Evolutionary conservation across 1,140 invertebrate species (phyloP), one percentile per base, ranked within the genome.

Genomic region (Cyclina sinensis): DNA sequence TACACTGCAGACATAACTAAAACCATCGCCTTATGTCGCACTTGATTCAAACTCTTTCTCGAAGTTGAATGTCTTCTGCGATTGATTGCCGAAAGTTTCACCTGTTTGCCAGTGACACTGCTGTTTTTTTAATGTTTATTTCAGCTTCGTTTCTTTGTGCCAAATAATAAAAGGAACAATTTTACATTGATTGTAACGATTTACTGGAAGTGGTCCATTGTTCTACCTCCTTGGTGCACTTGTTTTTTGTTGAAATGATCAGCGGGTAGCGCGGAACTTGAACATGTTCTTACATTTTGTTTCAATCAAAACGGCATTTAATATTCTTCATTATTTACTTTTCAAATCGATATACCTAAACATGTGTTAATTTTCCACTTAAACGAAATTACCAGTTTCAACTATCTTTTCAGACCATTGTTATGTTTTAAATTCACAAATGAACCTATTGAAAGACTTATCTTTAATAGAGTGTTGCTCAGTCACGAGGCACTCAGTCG

Each of bases 301-400:
- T 81, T 81, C 32, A 43, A 62, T 39, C 79, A 62, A 62, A 62
- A 81, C 7, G 32, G 79, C 57, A 81, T 81, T 81, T 81, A 48
- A 78, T 65, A 81, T 62, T 65, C 43, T 65, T 81, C 79, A 16
- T 46, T 81, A 65, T 81, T 81, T 81, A 46, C 54, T 7, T 81
- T 81, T 81, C 54, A 81, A 81, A 35, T 81, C 79, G 79, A 81
- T 81, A 81, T 81, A 81, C 79, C 65, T 81, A 24, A 81, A 62
- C 79, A 65, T 81, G 79, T 81, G 57, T 81, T 81, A 81, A 81
- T 81, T 81, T 81, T 81, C 79, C 79, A 81, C 79, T 81, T 81
- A 57, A 39, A 30, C 39, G 59, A 62, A 81, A 81, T 81, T 81
- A 78, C 59, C 32, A 81, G 54, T 62, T 81, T 43, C 54, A 62